A percentile compares a stretch with the other conserved stretches of the same genome.
These are phyloP conservation scores for Tarsius wallacei DNA, from an alignment of 2,797 vertebrate genomes.

Conservation along the genomic window DNA sequence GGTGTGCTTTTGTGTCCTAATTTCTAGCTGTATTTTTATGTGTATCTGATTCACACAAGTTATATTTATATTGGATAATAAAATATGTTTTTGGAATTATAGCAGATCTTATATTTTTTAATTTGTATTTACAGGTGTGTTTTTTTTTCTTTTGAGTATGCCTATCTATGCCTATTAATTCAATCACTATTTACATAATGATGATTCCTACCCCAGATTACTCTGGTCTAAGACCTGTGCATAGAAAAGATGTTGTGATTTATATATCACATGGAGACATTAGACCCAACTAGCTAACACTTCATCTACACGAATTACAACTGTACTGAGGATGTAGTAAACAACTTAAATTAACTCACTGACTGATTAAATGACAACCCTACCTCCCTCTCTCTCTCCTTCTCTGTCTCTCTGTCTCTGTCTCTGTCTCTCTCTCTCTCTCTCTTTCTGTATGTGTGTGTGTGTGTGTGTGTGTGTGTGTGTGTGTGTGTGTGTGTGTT, in stretches of 20 bases:
- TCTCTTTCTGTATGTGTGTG: neutral
- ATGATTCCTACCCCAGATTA: neutral
- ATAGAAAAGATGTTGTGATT: neutral
- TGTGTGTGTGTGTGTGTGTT: neutral
- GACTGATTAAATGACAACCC: neutral
- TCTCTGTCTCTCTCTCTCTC: neutral
- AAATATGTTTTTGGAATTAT: neutral
- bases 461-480: neutral
- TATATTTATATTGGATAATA: neutral
- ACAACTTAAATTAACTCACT: neutral
- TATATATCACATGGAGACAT: neutral
- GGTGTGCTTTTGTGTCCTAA: neutral
- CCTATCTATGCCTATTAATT: neutral
- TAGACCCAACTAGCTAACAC: neutral
- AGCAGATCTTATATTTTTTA: neutral
- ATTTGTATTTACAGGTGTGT: neutral
- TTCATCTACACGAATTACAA: neutral
- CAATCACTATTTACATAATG: neutral
- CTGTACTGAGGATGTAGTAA: neutral
- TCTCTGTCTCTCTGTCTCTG: neutral
- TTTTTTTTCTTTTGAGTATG: neutral
- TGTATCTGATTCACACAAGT: neutral
- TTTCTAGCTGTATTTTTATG: neutral
- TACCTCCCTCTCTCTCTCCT: too few relatives aligned
- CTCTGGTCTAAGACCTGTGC: neutral